These are phyloP conservation scores for Boleophthalmus pectinirostris DNA, from an alignment of 2,113 vertebrate species.

Conservation along the genomic window DNA sequence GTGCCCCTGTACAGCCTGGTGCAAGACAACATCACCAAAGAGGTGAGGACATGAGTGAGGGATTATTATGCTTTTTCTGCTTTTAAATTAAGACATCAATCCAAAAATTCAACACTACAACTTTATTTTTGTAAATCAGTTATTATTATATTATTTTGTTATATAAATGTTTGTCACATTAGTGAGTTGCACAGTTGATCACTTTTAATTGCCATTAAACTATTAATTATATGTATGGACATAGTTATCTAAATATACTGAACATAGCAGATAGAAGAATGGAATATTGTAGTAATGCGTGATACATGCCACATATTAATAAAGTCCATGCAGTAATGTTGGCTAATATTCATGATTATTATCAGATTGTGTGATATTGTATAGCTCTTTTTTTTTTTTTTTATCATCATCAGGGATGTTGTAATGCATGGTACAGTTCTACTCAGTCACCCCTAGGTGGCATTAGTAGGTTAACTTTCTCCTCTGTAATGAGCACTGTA, in stretches of 20 bases:
- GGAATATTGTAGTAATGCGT: too few species aligned
- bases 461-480: constrained; percentile 55
- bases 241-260: background rate
- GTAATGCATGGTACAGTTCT: constrained; percentile 39
- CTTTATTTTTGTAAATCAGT: background rate
- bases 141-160: too few species aligned
- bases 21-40: constrained; percentile 92
- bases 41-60: constrained; percentile 77
- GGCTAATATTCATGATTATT: background rate
- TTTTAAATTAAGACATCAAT: too few species aligned
- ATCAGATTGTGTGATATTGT: background rate
- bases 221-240: too few species aligned
- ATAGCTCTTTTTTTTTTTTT: background rate
- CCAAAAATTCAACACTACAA: too few species aligned
- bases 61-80: background rate
- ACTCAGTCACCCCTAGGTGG: constrained; percentile 57
- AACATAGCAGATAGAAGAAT: background rate
- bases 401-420: constrained; percentile 1
- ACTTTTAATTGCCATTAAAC: too few species aligned
- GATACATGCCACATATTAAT: background rate
- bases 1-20: constrained; percentile 92
- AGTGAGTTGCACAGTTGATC: too few species aligned
- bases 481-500: constrained; percentile 40
- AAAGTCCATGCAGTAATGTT: background rate
- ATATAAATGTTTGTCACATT: too few species aligned